These are phyloP conservation scores for Deroptyus accipitrinus DNA, from an alignment of 2,113 vertebrate species.

Conservation along the genomic window DNA sequence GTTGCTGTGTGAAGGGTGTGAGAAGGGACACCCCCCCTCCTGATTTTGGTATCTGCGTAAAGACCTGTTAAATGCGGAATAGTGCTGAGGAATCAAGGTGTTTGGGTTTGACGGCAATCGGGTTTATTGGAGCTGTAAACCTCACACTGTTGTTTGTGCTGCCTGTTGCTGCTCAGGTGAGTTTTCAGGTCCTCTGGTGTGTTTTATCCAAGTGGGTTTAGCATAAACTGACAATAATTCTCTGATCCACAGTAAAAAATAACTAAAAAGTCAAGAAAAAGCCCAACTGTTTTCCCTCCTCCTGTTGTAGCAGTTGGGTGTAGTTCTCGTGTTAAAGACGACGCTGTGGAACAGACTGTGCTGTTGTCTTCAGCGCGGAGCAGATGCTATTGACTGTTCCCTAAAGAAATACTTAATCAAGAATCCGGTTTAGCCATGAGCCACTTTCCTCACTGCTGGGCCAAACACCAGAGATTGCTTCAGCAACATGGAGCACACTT, in stretches of 20 bases:
- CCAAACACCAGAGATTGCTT: neutral
- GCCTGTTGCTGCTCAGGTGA: neutral
- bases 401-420: neutral
- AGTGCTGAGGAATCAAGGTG: neutral
- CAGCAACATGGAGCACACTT: neutral
- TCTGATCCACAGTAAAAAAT: neutral
- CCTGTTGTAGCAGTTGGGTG: conserved; percentile 15
- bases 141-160: neutral
- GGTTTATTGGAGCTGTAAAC: neutral
- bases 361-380: neutral
- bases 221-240: neutral
- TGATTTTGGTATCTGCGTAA: neutral
- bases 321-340: neutral
- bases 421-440: neutral
- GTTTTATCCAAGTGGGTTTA: neutral
- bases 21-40: neutral
- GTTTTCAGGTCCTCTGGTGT: neutral
- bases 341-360: conserved; percentile 45
- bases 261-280: neutral
- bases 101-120: neutral
- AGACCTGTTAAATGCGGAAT: neutral
- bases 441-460: neutral
- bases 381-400: conserved; percentile 36
- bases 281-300: neutral
- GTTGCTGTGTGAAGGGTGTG: neutral